phyloP scores from a whole-genome alignment of 2,888 invertebrate genomes.

The Caenorhabditis afra region DNA sequence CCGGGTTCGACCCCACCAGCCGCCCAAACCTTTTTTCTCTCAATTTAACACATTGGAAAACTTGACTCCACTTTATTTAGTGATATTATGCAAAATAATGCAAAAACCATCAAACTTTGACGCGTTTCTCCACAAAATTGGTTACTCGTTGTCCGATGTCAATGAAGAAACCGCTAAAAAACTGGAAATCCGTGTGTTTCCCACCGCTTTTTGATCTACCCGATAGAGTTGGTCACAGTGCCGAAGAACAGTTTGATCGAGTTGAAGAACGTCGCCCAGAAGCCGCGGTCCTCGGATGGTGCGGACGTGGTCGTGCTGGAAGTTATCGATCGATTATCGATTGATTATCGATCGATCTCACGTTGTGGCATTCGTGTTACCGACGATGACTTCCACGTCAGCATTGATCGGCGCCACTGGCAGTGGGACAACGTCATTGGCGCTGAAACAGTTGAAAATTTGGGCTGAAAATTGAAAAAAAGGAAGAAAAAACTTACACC shows the following conservation, averaged over 20 bases:
- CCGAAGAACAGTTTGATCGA: constrained; percentile 35
- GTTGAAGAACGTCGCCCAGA: constrained; percentile 28
- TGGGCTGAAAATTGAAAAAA: no score
- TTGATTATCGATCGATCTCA: neutral
- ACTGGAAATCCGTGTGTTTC: no score
- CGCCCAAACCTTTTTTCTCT: no score
- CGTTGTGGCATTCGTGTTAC: constrained; percentile 10
- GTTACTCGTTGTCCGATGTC: constrained; percentile 30
- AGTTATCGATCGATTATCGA: neutral
- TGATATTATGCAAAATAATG: no score
- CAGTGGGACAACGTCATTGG: neutral
- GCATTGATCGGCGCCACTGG: constrained; percentile 19
- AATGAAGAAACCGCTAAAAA: constrained; percentile 38
- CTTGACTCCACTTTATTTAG: no score
- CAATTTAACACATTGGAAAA: no score
- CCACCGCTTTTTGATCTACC: constrained; percentile 20
- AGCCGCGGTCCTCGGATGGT: constrained; percentile 14
- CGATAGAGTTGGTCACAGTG: constrained; percentile 38
- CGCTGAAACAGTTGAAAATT: neutral
- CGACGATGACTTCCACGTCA: constrained; percentile 35
- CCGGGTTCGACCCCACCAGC: neutral
- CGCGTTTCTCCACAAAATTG: constrained; percentile 33
- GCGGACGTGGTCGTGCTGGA: constrained; percentile 16
- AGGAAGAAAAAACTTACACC: no score
- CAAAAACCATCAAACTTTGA: constrained; percentile 27